Base-by-base conservation (phyloP, 2,888 invertebrate species). In the Athripsodes cinereus region DNA sequence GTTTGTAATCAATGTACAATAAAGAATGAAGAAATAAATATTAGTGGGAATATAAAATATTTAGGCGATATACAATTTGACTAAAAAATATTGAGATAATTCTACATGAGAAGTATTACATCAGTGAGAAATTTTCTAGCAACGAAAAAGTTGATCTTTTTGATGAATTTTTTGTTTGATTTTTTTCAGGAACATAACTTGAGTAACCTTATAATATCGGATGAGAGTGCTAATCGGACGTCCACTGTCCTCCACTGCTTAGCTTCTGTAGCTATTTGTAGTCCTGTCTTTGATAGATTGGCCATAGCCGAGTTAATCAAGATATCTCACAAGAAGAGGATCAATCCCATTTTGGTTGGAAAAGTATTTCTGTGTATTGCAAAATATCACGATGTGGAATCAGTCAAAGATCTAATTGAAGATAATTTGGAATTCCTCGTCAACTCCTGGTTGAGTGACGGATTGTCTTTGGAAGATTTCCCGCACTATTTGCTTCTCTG, bases 171-270 rank as follows among this genome's bases (percentile, higher is more conserved):
- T 26, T 26, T n/a, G n/a, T n/a, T n/a, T n/a, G n/a, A 16, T 46
- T 48, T 10, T 3, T 50, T 50, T 22, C 50, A 50, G 50, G 50
- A 22, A 22, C 20, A 16, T 22, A 68, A 71, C 31, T 66, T 70
- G 51, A 71, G 70, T 40, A 72, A 74, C 55, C 70, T 74, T 35
- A 72, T 81, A 65, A 65, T 75, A 52, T 73, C 74, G 61, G 85
- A 86, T 66, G 86, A 88, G 70, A 72, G 73, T 1, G 71, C 73
- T 0, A 83, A 82, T 61, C 74, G 83, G 66, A 80, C 81, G 1
- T 71, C 79, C 0, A 81, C 82, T 44, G 77, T 82, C 6, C 70
- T 87, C 18, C 81, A 85, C 52, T 75, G 77, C 26, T 76, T 82
- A 61, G 72, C 76, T 16, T 72, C 79, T 11, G 67, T 86, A 2